Evolutionary conservation across 1,140 invertebrate species (phyloP).

Genomic region (Zaprionus vittiger): DNA sequence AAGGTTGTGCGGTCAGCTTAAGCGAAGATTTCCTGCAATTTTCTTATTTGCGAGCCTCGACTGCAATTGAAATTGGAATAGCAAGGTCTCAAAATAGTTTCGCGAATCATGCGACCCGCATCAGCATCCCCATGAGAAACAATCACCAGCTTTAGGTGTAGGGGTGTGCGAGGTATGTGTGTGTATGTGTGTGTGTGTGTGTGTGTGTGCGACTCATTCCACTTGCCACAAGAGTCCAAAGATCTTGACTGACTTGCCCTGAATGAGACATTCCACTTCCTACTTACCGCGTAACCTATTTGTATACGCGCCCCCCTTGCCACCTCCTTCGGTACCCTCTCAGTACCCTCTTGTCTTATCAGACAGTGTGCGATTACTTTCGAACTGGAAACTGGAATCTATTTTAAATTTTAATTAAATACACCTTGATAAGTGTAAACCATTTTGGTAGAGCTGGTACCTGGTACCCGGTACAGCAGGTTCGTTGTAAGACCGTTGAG

Average conservation of each 20-base stretch:
- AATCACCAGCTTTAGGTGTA: background rate
- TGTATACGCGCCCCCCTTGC: background rate
- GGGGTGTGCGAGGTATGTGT: background rate
- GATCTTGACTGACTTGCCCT: background rate
- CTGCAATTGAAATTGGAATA: conserved; percentile 43
- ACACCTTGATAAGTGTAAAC: conserved; percentile 4
- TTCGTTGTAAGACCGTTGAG: background rate
- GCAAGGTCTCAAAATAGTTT: conserved; percentile 42
- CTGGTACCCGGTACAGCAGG: background rate
- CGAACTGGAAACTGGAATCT: conserved; percentile 9
- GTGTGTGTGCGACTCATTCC: conserved; percentile 2
- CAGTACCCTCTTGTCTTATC: background rate
- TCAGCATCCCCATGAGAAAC: background rate
- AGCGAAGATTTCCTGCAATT: conserved; percentile 78
- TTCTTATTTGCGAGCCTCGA: conserved; percentile 60
- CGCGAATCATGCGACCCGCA: conserved; percentile 27
- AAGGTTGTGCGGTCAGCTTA: conserved; percentile 41
- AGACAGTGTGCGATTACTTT: background rate
- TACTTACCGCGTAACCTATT: conserved; percentile 4
- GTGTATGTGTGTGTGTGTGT: background rate
- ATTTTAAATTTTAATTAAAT: conserved; percentile 16
- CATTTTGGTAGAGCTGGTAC: background rate
- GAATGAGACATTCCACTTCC: background rate
- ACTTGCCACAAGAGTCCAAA: conserved; percentile 1
- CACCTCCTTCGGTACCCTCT: background rate